phyloP scores from a whole-genome alignment of 2,797 vertebrate species.

The Heteromormyrus szaboi region DNA sequence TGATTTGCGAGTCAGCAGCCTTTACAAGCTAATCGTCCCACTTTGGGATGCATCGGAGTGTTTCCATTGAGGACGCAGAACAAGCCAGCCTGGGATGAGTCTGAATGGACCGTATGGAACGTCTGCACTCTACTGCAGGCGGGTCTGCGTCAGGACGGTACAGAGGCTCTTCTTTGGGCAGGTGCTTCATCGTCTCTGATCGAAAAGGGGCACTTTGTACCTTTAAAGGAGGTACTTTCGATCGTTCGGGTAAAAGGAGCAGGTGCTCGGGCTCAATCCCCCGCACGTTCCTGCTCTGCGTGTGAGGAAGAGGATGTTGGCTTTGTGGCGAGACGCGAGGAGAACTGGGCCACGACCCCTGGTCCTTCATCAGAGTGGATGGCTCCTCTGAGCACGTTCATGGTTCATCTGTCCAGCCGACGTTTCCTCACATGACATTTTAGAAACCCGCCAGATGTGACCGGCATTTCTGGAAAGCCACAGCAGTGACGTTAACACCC shows the following conservation, averaged over 20 bases:
- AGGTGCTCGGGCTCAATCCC: not conserved
- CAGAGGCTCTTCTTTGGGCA: not conserved
- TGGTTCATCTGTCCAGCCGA: not conserved
- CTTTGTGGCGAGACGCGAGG: not conserved
- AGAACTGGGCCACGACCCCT: not conserved
- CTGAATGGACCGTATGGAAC: constrained; percentile 53
- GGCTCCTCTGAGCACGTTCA: not conserved
- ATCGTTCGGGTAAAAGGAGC: not conserved
- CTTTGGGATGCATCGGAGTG: constrained; percentile 52
- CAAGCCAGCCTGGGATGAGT: constrained; percentile 50
- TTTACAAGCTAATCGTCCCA: constrained; percentile 58
- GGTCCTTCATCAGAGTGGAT: not conserved
- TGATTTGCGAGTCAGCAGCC: constrained; percentile 57
- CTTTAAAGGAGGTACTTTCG: not conserved
- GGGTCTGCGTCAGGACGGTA: not conserved
- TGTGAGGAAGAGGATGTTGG: not conserved
- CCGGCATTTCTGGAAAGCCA: not conserved
- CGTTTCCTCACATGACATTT: not conserved
- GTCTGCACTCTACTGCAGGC: constrained; percentile 36
- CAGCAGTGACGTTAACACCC: not conserved
- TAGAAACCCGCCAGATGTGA: not conserved
- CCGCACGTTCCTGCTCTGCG: not conserved
- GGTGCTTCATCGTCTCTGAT: constrained; percentile 3
- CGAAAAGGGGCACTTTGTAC: constrained; percentile 2
- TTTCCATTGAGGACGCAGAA: constrained; percentile 54